These are phyloP conservation scores for Microctonus aethiopoides DNA, from an alignment of 2,888 invertebrate genomes.

Conservation along the genomic window DNA sequence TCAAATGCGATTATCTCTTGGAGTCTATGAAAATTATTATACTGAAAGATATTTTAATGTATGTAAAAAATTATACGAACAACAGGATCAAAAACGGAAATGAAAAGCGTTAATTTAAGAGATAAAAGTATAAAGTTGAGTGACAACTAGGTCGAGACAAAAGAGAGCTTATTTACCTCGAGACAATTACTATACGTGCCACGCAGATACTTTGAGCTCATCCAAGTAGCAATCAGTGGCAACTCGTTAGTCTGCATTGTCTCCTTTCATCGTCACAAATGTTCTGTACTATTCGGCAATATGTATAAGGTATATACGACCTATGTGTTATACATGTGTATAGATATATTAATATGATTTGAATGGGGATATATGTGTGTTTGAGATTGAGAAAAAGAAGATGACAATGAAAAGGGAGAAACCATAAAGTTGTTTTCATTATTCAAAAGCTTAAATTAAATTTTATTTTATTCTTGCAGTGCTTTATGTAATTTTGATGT, in stretches of 20 bases:
- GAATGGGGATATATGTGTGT: too few species aligned
- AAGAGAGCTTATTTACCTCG: constrained; percentile 31
- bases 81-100: neutral
- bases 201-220: constrained; percentile 30
- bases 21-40: too few species aligned
- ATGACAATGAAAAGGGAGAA: neutral
- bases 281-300: constrained; percentile 4
- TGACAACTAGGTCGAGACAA: constrained; percentile 19
- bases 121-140: constrained; percentile 11
- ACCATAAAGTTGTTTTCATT: neutral
- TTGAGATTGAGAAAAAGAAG: neutral
- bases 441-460: neutral
- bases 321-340: neutral
- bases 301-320: too few species aligned
- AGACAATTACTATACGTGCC: constrained; percentile 31
- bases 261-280: constrained; percentile 7
- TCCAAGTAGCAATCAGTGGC: constrained; percentile 31
- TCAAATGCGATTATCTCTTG: too few species aligned
- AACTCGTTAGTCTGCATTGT: constrained; percentile 34
- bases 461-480: neutral
- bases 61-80: constrained; percentile 1
- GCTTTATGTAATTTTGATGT: neutral
- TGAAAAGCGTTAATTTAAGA: constrained; percentile 1
- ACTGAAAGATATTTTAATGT: too few species aligned
- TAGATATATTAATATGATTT: neutral